Base-by-base conservation (phyloP, 2,888 invertebrate species). In the Lycaena phlaeas region DNA sequence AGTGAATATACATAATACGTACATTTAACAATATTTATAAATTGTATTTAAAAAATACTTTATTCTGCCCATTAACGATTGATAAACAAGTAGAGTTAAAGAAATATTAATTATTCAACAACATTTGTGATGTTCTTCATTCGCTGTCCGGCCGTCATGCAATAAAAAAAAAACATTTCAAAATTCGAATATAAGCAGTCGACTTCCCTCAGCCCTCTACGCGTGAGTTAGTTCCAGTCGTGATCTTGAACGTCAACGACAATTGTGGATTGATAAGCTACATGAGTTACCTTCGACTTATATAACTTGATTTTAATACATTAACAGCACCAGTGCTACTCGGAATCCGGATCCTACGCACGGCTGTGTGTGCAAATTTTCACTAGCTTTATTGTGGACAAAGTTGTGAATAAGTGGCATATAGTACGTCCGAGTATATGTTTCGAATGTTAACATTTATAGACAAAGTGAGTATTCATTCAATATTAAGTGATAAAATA, bases 281-380 rank as follows among this genome's bases (percentile, higher is more conserved):
- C 34, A 34, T 12, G 7, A 34, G 22, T 15, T 12, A 7, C 34
- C 30, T 30, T 15, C 30, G 2, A 30, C 34, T 34, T 34, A 34
- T 34, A 34, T 34, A 34, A 34, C 34, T 34, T 22, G 34, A 2
- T 11, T 34, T 34, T 34, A 34, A 12, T 7, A 22, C 34, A 34
- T 22, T 34, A 22, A 6, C 11, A 11, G 11, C 34, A 22, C 34
- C 22, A 34, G 34, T 34, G 11, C 17, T 22, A 34, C 12, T 34
- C 12, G 34, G 34, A 18, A 34, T 34, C 18, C 34, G 9, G 22
- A 34, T 22, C 34, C 34, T 22, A 3, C 34, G 34, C 34, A 22
- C 34, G 34, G 22, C 34, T 34, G 12, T 12, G 4, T 12, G 34
- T 22, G 34, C 18, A 18, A 12, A 22, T 7, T 22, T 18, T 18